Base-by-base conservation (phyloP, 2,888 invertebrate species). In the Andrena fulva region DNA sequence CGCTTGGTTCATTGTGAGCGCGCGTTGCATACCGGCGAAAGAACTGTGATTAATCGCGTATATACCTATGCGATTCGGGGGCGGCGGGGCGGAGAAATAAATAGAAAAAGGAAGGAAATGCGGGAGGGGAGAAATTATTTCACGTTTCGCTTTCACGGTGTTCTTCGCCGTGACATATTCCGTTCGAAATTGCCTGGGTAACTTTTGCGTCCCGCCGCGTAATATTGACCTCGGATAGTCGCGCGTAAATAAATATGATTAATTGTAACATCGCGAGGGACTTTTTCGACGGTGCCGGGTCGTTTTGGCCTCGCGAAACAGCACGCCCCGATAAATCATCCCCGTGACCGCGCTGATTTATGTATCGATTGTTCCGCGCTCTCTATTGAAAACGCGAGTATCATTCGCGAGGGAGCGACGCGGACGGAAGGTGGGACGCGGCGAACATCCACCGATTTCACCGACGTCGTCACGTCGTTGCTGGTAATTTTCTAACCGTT, bases 201-300 rank as follows among this genome's bases (percentile, higher is more conserved):
- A 70, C 27, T 82, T 76, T 67, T 63, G 68, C 70, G 42, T 35
- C 16, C 20, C 31, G 52, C 59, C 54, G 63, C 24, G 78, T 77
- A 80, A 76, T 68, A 80, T 68, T 72, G 76, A 68, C 80, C 59
- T 72, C 68, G 31, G 82, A 56, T 56, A 52, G 16, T 59, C 20
- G 50, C 59, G 71, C 69, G 76, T 76, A 76, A 71, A 82, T 80
- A 82, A 80, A 76, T 52, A 48, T 75, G 82, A 80, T 82, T 81
- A 81, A 81, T 81, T 24, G 79, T 59, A 72, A 74, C 69, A 52
- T 64, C 12, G 52, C 66, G 74, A 31, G 56, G 24, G 73, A 31
- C 33, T 77, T 78, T 71, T 63, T 71, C 71, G 70, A 48, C 69
- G 29, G 27, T 24, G 63, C 8, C 48, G 12, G 56, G 35, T 54